Conservation (phyloP, 2,113 vertebrate genomes). For the Pluvialis apricaria region DNA sequence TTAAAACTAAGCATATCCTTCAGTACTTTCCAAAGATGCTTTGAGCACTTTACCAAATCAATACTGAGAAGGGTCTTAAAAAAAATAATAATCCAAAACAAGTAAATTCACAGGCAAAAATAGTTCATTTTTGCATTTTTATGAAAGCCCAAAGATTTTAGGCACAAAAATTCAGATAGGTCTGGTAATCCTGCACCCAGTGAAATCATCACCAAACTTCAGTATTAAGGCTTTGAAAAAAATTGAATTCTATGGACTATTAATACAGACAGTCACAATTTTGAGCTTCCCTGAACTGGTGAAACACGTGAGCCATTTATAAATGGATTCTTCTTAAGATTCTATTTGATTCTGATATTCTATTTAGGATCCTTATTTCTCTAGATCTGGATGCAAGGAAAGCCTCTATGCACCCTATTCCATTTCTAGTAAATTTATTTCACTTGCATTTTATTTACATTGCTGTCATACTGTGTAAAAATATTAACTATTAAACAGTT, state of each 20-base stretch:
- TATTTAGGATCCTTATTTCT: neutral
- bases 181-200: neutral
- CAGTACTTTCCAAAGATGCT: neutral
- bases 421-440: neutral
- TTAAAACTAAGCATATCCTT: neutral
- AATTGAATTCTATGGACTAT: neutral
- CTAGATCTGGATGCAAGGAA: neutral
- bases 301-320: neutral
- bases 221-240: neutral
- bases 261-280: neutral
- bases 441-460: neutral
- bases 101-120: neutral
- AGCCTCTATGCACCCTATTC: neutral
- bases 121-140: neutral
- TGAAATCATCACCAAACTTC: neutral
- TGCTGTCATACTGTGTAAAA: neutral
- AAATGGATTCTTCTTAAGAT: neutral
- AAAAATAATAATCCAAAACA: neutral
- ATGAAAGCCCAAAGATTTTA: neutral
- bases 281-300: neutral
- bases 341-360: neutral
- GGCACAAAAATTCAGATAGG: neutral
- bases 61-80: neutral
- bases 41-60: neutral
- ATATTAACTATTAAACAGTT: neutral